Conservation (phyloP, 2,888 invertebrate species). For the Malacosoma neustria region DNA sequence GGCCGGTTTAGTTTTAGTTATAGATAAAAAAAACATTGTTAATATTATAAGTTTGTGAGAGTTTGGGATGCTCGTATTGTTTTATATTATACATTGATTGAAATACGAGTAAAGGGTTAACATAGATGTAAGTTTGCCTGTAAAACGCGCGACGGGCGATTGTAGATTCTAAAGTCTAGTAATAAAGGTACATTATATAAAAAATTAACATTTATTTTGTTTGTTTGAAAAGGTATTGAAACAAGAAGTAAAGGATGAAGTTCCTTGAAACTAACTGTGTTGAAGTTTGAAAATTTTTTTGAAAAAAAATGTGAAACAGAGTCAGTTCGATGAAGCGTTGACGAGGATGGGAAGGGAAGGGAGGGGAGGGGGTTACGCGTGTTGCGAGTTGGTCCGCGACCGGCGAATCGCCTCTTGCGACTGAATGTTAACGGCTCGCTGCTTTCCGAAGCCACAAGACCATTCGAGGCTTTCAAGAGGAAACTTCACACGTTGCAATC, state of each 20-base stretch:
- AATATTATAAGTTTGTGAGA: constrained; percentile 13
- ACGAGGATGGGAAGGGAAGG: constrained; percentile 63
- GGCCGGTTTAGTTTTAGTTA: constrained; percentile 26
- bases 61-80: constrained; percentile 2
- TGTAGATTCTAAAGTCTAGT: constrained; percentile 62
- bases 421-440: constrained; percentile 60
- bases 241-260: constrained; percentile 89
- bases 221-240: constrained; percentile 89
- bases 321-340: constrained; percentile 25
- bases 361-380: constrained; percentile 47
- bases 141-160: constrained; percentile 36
- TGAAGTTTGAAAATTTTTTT: constrained; percentile 73
- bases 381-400: constrained; percentile 42
- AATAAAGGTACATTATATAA: constrained; percentile 68
- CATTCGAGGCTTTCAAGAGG: constrained; percentile 33
- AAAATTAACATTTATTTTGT: constrained; percentile 82
- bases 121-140: constrained; percentile 56
- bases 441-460: constrained; percentile 35
- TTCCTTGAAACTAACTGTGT: constrained; percentile 74
- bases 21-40: constrained; percentile 12
- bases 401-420: constrained; percentile 30
- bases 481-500: constrained; percentile 44
- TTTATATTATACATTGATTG: constrained; percentile 2
- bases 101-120: constrained; percentile 48
- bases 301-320: constrained; percentile 39